Evolutionary conservation across 2,888 invertebrate species (phyloP).

Genomic region (Mythimna pallens): DNA sequence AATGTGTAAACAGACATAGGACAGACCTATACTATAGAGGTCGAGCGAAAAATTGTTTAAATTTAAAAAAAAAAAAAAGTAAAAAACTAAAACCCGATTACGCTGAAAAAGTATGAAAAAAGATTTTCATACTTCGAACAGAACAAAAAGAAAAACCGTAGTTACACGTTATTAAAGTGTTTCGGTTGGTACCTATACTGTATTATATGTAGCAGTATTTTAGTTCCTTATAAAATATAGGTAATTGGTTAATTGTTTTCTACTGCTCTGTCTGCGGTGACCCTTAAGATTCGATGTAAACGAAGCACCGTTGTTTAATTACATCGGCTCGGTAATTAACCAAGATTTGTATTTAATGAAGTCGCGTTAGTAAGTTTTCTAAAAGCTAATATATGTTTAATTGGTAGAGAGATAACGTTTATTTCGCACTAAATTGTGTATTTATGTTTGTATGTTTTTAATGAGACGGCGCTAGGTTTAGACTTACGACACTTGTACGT

Average conservation of each 20-base stretch:
- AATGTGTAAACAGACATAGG: too few species aligned
- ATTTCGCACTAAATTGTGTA: constrained; percentile 58
- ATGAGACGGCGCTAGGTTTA: constrained; percentile 30
- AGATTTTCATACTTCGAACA: too few species aligned
- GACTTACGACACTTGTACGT: constrained; percentile 3
- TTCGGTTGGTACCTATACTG: too few species aligned
- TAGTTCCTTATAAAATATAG: background rate
- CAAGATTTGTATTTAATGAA: constrained; percentile 76
- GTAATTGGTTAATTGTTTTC: background rate
- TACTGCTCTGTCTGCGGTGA: background rate
- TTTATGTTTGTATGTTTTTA: constrained; percentile 43
- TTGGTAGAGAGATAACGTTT: constrained; percentile 63
- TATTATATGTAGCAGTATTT: background rate
- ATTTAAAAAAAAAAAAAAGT: too few species aligned
- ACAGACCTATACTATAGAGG: too few species aligned
- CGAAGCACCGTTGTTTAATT: constrained; percentile 64
- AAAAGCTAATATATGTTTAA: constrained; percentile 66
- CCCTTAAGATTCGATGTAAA: constrained; percentile 45
- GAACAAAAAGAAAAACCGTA: too few species aligned
- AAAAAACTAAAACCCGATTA: too few species aligned
- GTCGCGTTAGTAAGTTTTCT: constrained; percentile 66
- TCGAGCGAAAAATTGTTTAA: too few species aligned
- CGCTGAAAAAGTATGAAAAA: too few species aligned
- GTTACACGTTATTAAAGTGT: too few species aligned
- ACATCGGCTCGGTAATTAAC: constrained; percentile 74